Conservation (phyloP, 2,113 vertebrate genomes). For the Oriolus oriolus region DNA sequence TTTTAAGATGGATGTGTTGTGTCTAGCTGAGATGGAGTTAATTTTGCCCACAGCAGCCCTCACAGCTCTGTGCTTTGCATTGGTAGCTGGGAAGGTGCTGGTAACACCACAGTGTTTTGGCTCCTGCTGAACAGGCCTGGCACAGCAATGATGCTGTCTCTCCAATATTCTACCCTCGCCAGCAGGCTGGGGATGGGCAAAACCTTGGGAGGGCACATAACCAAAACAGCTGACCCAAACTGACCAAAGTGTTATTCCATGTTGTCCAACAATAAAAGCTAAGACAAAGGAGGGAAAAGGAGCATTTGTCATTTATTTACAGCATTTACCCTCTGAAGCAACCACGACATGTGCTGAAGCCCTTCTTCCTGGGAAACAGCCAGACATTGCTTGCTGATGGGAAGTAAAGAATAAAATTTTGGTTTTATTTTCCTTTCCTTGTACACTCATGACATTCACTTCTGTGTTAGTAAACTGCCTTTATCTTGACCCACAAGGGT, state of each 20-base stretch:
- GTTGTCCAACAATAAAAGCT: not conserved
- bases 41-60: not conserved
- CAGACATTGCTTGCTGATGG: not conserved
- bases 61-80: not conserved
- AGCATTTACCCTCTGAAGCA: not conserved
- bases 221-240: not conserved
- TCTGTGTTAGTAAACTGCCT: not conserved
- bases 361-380: not conserved
- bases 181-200: not conserved
- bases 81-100: not conserved
- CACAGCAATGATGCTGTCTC: not conserved
- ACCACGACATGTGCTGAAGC: fast-evolving
- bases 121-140: not conserved
- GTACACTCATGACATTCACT: not conserved
- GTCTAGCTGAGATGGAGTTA: not conserved
- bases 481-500: not conserved
- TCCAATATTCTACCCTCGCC: not conserved
- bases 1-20: not conserved
- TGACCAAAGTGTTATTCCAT: not conserved
- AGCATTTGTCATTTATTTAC: not conserved
- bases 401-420: not conserved
- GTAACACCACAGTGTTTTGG: not conserved
- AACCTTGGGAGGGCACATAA: not conserved
- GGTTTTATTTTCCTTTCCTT: not conserved
- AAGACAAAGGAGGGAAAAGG: not conserved